These are phyloP conservation scores for Brachymystax lenok DNA, from an alignment of 2,797 vertebrate species.

Conservation along the genomic window DNA sequence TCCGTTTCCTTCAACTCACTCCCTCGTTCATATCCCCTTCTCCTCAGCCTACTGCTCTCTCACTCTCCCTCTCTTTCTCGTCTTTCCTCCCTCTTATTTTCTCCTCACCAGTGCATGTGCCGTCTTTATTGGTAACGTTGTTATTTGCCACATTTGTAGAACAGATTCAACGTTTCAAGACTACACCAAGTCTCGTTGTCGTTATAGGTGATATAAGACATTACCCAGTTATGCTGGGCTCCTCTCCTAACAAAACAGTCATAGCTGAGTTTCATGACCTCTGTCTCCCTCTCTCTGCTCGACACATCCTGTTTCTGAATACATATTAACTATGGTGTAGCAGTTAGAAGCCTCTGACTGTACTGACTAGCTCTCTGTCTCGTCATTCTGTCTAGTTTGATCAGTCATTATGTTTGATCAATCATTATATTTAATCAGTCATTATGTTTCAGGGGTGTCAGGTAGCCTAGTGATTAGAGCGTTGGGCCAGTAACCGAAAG, in stretches of 20 bases:
- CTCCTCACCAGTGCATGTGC: background rate
- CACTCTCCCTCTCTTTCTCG: background rate
- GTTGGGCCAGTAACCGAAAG: too few species aligned
- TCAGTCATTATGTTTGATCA: too few species aligned
- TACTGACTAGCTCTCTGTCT: too few species aligned
- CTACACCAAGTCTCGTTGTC: background rate
- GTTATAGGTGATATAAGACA: background rate
- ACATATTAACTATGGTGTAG: too few species aligned
- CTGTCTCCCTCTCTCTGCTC: background rate
- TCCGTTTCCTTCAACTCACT: constrained; percentile 11
- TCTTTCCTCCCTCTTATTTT: background rate
- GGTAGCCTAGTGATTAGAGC: too few species aligned
- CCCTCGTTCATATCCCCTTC: background rate
- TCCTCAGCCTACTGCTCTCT: background rate
- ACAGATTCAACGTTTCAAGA: too few species aligned
- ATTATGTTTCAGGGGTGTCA: too few species aligned
- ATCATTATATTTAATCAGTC: too few species aligned
- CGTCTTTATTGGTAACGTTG: background rate
- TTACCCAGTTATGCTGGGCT: background rate
- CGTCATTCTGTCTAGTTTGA: too few species aligned
- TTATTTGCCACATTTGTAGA: background rate
- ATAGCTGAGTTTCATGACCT: background rate
- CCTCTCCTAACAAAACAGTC: background rate
- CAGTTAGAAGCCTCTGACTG: too few species aligned
- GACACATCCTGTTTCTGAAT: too few species aligned